Conservation (phyloP, 2,888 invertebrate genomes). For the Frankliniella intonsa region DNA sequence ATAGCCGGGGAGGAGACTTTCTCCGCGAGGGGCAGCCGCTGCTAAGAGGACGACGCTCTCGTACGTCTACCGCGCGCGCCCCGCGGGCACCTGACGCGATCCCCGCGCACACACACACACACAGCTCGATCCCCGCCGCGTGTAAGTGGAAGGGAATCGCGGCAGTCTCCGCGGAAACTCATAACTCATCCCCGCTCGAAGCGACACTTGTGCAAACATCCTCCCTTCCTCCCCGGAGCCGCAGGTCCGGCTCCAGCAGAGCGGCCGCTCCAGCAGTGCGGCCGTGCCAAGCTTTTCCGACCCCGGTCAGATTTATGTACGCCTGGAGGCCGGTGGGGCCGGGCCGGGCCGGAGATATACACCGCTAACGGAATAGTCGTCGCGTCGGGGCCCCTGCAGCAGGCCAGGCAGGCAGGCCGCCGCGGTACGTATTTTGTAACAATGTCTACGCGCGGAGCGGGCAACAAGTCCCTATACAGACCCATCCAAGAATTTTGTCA, state of each 20-base stretch:
- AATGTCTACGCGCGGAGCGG: no score
- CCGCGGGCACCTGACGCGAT: conserved; percentile 3
- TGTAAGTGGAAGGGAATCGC: background rate
- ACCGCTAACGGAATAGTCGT: no score
- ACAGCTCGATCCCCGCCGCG: no score
- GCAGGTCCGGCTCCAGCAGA: background rate
- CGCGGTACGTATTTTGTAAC: no score
- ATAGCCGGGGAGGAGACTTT: background rate
- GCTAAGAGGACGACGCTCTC: background rate
- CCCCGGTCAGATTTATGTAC: background rate
- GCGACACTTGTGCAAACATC: conserved; percentile 24
- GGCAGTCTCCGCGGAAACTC: conserved; percentile 3
- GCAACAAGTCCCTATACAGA: no score
- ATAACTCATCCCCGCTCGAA: conserved; percentile 22
- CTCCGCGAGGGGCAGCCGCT: background rate
- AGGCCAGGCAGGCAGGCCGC: no score
- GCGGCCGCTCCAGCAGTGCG: background rate
- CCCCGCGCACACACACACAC: no score
- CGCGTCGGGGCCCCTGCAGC: no score
- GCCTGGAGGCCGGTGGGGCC: background rate
- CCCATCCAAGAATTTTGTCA: no score
- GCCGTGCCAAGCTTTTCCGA: background rate
- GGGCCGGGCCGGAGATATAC: no score
- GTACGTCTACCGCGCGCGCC: background rate
- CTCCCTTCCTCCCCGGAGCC: background rate